Evolutionary conservation across 1,140 invertebrate genomes (phyloP).

Genomic region (Pseudomyrmex pallidus): DNA sequence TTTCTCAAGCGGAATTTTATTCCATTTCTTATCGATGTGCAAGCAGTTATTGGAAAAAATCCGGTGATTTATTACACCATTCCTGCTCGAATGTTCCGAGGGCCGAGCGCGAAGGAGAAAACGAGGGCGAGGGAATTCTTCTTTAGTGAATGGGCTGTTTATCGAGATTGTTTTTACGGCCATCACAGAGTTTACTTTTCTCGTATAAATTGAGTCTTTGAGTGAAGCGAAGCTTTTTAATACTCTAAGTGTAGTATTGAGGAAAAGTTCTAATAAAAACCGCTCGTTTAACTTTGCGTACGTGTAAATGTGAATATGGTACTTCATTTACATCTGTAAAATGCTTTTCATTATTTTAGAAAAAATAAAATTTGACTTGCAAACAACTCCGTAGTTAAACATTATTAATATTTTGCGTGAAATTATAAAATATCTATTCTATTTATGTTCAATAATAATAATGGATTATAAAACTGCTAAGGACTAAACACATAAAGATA

Average conservation of each 20-base stretch:
- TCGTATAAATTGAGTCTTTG: constrained; percentile 52
- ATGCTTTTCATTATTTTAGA: neutral
- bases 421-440: neutral
- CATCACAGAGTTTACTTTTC: constrained; percentile 39
- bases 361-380: neutral
- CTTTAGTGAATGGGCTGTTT: constrained; percentile 46
- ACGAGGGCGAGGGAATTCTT: constrained; percentile 24
- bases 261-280: neutral
- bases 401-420: neutral
- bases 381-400: neutral
- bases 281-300: neutral
- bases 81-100: constrained; percentile 47
- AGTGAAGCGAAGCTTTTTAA: constrained; percentile 26
- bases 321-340: constrained; percentile 4
- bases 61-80: constrained; percentile 53
- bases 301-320: constrained; percentile 16
- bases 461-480: neutral
- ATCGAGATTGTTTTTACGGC: constrained; percentile 45
- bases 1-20: constrained; percentile 52
- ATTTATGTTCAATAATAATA: neutral
- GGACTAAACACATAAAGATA: neutral
- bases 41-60: constrained; percentile 54
- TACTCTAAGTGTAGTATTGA: constrained; percentile 2
- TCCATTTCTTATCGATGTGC: constrained; percentile 54
- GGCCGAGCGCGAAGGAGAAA: constrained; percentile 11